These are phyloP conservation scores for Drosophila atripex DNA, from an alignment of 2,888 invertebrate genomes.

Conservation along the genomic window DNA sequence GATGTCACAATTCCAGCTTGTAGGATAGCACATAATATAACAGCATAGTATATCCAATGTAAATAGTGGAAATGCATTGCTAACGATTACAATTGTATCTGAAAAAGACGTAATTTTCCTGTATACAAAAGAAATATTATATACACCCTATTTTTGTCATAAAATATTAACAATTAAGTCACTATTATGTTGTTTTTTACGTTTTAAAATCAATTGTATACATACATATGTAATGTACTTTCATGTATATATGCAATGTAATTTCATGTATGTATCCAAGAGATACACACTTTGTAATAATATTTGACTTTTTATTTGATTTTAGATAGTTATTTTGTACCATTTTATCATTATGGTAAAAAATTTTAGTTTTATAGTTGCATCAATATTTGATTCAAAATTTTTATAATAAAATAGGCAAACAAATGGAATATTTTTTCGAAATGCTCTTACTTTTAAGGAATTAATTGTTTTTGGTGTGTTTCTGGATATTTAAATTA, in stretches of 20 bases:
- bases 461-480: no score
- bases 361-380: not conserved
- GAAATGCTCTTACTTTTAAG: not conserved
- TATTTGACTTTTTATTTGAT: not conserved
- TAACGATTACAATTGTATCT: not conserved
- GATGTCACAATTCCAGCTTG: conserved; percentile 56
- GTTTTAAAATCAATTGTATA: not conserved
- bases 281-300: conserved; percentile 44
- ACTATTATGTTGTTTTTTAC: not conserved
- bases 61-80: conserved; percentile 20
- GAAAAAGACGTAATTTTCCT: not conserved
- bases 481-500: not conserved
- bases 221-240: conserved; percentile 2
- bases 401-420: not conserved
- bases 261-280: conserved; percentile 36
- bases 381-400: not conserved
- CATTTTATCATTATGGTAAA: not conserved
- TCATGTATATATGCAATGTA: conserved; percentile 20
- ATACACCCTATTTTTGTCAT: not conserved
- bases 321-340: not conserved
- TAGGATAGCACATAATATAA: conserved; percentile 25
- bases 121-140: not conserved
- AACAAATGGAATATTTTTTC: not conserved
- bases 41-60: conserved; percentile 20
- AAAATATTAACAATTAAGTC: not conserved